Evolutionary conservation across 2,113 vertebrate species (phyloP), one percentile per base, ranked within the genome.

Genomic region (Tonatia bakeri): DNA sequence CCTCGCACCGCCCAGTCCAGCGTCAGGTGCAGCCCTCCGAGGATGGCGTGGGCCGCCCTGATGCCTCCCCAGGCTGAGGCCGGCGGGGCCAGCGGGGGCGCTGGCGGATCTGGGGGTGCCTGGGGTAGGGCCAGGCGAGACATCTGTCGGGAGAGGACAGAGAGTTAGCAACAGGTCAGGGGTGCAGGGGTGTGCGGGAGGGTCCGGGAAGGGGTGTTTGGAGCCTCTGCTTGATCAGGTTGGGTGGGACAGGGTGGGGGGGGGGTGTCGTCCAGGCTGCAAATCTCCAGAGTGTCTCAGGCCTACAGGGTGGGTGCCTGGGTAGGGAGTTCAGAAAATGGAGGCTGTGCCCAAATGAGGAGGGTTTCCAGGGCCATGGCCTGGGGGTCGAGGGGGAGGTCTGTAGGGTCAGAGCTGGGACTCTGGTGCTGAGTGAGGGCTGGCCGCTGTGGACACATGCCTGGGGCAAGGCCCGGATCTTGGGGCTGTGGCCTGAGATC

Each of bases 1-100:
- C 97, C 97, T 61, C 97, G 38, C 10, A 97, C 97, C 0, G 97
- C 97, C 97, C 97, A 97, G 96, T 98, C 97, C 3, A 98, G 96
- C 5, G 97, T 98, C 73, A 98, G 94, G 75, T 97, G 95, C 54
- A 98, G 43, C 0, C 97, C 97, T 16, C 97, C 96, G 0, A 98
- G 75, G 38, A 98, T 47, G 65, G 97, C 97, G 0, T 98, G 96
- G 52, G 97, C 97, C 0, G 97, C 97, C 73, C 96, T 72, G 91
- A 98, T 40, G 64, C 97, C 93, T 3, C 96, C 97, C 97, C 97
- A 97, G 86, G 96, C 88, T 0, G 97, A 97, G 72, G 94, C 64
- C 0, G 97, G 97, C 0, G 97, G 93, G 0, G 90, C 85, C 83
- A 97, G 83, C 0, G 97, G 96, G 1, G 89, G 86, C 0, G 28